phyloP scores from a whole-genome alignment of 2,797 vertebrate species.

The Sylvilagus floridanus region DNA sequence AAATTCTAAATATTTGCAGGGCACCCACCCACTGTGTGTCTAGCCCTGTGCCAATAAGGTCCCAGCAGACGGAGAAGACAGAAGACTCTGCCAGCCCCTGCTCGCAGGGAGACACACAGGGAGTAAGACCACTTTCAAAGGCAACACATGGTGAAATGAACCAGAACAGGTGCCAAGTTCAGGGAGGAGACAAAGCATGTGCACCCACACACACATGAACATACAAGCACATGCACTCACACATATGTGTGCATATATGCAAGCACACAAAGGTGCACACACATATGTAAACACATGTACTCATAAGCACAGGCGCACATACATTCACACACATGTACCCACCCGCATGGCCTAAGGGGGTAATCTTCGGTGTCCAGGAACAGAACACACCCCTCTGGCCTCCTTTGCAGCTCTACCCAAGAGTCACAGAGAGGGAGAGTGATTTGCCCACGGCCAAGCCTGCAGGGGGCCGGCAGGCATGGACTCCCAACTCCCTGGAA shows the following conservation, averaged over 20 bases:
- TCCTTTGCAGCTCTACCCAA: not conserved
- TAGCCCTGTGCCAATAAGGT: not conserved
- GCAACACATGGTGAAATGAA: not conserved
- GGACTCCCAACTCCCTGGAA: not conserved
- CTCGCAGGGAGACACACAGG: not conserved
- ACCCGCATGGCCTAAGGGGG: not conserved
- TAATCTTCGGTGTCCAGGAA: not conserved
- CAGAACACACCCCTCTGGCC: not conserved
- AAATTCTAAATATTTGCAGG: not conserved
- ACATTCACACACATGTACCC: not conserved
- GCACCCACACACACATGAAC: fast-evolving
- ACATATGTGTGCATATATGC: not conserved
- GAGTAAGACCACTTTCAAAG: not conserved
- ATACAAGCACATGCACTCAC: too few species aligned
- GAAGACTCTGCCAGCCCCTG: not conserved
- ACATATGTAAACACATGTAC: not conserved
- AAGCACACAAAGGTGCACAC: not conserved
- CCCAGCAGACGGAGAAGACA: fast-evolving
- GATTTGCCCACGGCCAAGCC: not conserved
- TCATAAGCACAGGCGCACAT: too few species aligned
- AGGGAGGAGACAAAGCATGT: not conserved
- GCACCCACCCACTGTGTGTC: not conserved
- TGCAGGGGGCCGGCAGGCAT: not conserved
- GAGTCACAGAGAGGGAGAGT: not conserved
- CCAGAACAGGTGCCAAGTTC: not conserved